Evolutionary conservation across 2,888 invertebrate genomes (phyloP).

Genomic region (Petrolisthes manimaculis): DNA sequence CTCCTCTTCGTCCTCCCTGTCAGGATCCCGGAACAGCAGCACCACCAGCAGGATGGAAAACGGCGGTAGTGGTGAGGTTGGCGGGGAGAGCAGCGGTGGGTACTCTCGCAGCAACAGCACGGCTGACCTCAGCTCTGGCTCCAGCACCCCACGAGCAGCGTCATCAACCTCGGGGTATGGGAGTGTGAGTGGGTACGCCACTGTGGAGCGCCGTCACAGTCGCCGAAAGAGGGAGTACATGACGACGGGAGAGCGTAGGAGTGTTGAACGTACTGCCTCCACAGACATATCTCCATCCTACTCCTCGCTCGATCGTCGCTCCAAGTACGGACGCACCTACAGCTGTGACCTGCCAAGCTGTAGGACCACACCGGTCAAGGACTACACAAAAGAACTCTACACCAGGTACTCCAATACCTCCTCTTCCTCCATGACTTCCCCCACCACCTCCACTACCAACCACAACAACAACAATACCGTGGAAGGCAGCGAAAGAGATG

Average conservation of each 20-base stretch:
- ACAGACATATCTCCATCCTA: constrained; percentile 14
- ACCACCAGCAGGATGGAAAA: not conserved
- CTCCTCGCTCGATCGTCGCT: constrained; percentile 24
- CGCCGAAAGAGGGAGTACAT: constrained; percentile 43
- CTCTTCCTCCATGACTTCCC: not conserved
- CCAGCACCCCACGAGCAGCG: not conserved
- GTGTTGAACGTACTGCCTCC: not conserved
- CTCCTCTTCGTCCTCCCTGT: constrained; percentile 11
- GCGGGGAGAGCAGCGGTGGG: not conserved
- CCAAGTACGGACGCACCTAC: constrained; percentile 46
- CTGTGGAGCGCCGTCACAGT: constrained; percentile 41
- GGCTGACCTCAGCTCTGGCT: not conserved
- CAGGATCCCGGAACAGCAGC: not conserved
- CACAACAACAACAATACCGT: not conserved
- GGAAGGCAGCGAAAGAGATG: not conserved
- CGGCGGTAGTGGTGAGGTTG: not conserved
- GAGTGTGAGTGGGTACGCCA: constrained; percentile 41
- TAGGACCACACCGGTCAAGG: constrained; percentile 17
- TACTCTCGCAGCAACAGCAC: constrained; percentile 42
- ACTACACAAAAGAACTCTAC: constrained; percentile 36
- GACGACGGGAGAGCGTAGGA: constrained; percentile 31
- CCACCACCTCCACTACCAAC: not conserved
- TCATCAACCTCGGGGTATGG: not conserved
- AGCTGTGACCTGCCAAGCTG: constrained; percentile 47
- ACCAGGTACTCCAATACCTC: constrained; percentile 16